Percentiles rank a stretch among this genome's conserved stretches.
Conservation (phyloP, 1,140 invertebrate genomes). For the Diachasmimorpha longicaudata region DNA sequence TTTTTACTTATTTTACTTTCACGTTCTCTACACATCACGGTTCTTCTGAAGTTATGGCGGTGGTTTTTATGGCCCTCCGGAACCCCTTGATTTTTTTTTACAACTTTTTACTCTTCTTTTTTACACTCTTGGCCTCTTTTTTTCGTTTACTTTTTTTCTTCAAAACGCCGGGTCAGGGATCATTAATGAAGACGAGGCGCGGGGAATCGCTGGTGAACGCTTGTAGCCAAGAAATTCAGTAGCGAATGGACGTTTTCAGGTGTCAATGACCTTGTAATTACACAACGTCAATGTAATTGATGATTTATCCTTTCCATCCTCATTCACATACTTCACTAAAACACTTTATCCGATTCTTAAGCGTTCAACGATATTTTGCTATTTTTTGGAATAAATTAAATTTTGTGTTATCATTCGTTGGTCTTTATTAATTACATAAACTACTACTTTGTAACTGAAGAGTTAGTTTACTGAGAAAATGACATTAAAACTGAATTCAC, state of each 20-base stretch:
- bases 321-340: neutral
- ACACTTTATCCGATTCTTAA: neutral
- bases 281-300: neutral
- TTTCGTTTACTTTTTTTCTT: conserved; percentile 1
- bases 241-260: neutral
- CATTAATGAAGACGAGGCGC: conserved; percentile 28
- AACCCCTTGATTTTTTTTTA: conserved; percentile 22
- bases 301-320: neutral
- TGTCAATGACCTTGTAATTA: conserved; percentile 7
- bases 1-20: conserved; percentile 12
- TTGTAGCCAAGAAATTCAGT: neutral
- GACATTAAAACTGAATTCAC: neutral
- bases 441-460: neutral
- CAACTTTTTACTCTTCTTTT: conserved; percentile 14
- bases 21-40: conserved; percentile 5
- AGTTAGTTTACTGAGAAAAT: neutral
- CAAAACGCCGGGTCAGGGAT: conserved; percentile 28
- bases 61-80: conserved; percentile 26
- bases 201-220: neutral
- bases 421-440: too few relatives aligned
- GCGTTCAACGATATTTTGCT: neutral
- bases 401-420: too few relatives aligned
- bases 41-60: conserved; percentile 27
- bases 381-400: too few relatives aligned
- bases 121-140: neutral